Evolutionary conservation across 2,888 invertebrate genomes (phyloP).

Genomic region (Caradrina kadenii): DNA sequence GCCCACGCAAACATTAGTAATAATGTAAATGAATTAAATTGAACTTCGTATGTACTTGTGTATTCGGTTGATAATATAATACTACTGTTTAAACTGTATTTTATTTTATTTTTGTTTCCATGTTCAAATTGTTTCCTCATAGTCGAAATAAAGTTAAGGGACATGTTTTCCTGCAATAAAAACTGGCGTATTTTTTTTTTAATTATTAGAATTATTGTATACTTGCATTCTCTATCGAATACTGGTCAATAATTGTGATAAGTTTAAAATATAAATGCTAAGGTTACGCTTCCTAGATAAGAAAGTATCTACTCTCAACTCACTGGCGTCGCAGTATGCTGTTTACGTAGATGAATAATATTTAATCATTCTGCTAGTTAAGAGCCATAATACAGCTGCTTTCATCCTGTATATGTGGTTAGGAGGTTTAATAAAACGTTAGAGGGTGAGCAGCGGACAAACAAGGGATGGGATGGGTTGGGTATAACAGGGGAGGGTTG

Average conservation of each 20-base stretch:
- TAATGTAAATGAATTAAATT: constrained; percentile 32
- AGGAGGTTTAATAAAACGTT: background rate
- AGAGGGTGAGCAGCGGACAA: background rate
- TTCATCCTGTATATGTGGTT: background rate
- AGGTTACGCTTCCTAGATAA: constrained; percentile 50
- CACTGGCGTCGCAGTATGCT: constrained; percentile 18
- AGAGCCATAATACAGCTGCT: background rate
- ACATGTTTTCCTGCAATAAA: constrained; percentile 28
- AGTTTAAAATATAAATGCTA: constrained; percentile 50
- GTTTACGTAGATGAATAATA: constrained; percentile 1
- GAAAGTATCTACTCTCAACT: constrained; percentile 40
- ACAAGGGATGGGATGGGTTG: background rate
- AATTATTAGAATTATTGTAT: constrained; percentile 21
- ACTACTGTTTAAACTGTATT: constrained; percentile 23
- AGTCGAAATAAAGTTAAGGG: background rate
- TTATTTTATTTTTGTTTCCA: constrained; percentile 38
- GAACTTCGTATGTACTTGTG: constrained; percentile 12
- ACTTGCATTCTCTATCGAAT: constrained; percentile 4
- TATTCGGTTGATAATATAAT: constrained; percentile 27
- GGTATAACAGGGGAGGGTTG: too few species aligned
- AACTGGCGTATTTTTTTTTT: constrained; percentile 16
- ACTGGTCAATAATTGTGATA: constrained; percentile 36
- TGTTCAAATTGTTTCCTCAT: constrained; percentile 19
- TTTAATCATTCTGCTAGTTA: background rate
- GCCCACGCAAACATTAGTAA: constrained; percentile 9